Evolutionary conservation across 2,113 vertebrate species (phyloP).

Genomic region (Panthera leo): DNA sequence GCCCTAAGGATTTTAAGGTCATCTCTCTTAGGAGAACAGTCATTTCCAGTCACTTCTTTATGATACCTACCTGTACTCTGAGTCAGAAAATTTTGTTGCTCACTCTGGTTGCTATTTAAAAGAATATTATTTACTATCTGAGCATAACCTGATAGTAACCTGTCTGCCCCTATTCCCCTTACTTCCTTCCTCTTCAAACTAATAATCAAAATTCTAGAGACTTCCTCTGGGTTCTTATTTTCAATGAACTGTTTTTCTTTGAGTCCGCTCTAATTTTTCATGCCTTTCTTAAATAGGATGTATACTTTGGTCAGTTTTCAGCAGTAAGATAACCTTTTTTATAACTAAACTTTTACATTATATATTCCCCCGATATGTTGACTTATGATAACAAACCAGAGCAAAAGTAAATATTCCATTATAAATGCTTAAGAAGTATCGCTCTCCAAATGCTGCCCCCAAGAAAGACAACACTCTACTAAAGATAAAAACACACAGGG

Average conservation of each 20-base stretch:
- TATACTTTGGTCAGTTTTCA: background rate
- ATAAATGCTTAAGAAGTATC: background rate
- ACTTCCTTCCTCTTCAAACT: background rate
- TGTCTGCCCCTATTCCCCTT: background rate
- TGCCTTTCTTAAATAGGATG: background rate
- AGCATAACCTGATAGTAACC: background rate
- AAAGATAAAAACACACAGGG: background rate
- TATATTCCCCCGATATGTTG: background rate
- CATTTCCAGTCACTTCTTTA: background rate
- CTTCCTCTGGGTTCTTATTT: background rate
- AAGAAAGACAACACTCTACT: background rate
- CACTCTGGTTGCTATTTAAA: background rate
- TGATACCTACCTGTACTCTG: background rate
- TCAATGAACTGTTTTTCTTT: constrained; percentile 12
- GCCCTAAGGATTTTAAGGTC: background rate
- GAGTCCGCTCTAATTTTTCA: background rate
- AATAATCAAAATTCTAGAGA: constrained; percentile 18
- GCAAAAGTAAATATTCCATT: background rate
- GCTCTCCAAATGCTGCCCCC: background rate
- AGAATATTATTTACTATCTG: background rate
- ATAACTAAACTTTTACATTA: background rate
- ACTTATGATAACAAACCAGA: background rate
- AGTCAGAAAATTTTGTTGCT: constrained; percentile 7
- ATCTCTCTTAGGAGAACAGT: background rate
- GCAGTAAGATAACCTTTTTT: background rate